Evolutionary conservation across 2,797 vertebrate genomes (phyloP), one percentile per base, ranked within the genome.

Genomic region (Brotula barbata): DNA sequence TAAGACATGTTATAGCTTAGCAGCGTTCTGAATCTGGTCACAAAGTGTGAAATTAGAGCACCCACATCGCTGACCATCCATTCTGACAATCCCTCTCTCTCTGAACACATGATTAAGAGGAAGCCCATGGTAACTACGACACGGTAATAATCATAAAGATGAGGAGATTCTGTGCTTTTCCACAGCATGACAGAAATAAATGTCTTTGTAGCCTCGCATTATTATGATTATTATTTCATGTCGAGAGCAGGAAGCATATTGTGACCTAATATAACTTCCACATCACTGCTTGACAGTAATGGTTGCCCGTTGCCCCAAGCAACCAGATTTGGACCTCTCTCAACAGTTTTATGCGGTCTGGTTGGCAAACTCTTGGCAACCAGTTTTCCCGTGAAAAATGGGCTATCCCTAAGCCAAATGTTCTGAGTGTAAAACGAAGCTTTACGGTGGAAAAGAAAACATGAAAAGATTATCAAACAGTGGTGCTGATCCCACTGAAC

Each of bases 311-410:
- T 76, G 56, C 81, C 54, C 58, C 45, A 44, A 72, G 73, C 66
- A 75, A 71, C 76, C 54, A 68, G 52, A 85, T 77, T 82, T 85
- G 78, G 82, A 83, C 58, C 49, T 22, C 52, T 58, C 71, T 82
- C 80, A 84, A 80, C 57, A 49, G 62, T 77, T 81, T 72, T 37
- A 58, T 72, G 59, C 40, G 15, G 76, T 74, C 68, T 77, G 52
- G 74, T 54, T 75, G 73, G 68, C 77, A 33, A 33, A 6, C 25
- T 28, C 25, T 28, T 28, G 25, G 4, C 25, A 74, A 48, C 59
- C 58, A 34, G 57, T 73, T 48, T 59, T 66, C 8, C 8, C 41
- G 55, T 34, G 63, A 52, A 33, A 33, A 33, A 10, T 6, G 9
- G 11, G 31, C 9, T 6, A 7, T 6, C 11, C 25, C 3, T 33